Base-by-base conservation (phyloP, 2,797 vertebrate species). In the Iguana delicatissima region DNA sequence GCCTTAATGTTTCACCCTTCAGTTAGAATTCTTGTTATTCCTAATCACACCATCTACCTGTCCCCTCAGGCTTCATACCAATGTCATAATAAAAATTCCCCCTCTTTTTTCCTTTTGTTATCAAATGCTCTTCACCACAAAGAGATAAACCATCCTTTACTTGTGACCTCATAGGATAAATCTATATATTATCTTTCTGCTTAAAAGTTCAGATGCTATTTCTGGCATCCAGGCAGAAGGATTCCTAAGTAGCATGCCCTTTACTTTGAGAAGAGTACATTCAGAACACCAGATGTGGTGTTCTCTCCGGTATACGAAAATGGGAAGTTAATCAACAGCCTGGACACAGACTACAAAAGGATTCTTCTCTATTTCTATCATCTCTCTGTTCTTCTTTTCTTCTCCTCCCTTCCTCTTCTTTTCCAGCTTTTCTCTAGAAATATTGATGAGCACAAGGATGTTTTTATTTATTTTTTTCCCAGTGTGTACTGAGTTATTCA, bases 231-330 rank as follows among this genome's bases (percentile, higher is more conserved):
- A 84, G 26, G 74, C 55, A 87, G 85, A 62, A 87, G 80, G 52
- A 87, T 7, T 84, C 52, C 74, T 91, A 84, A 83, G 42, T 38
- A 87, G n/a, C 29, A 32, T 64, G 81, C 74, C 50, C 74, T 87
- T 87, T 89, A 87, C 62, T 89, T 84, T 80, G 73, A 89, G 38
- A 72, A 84, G 64, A 55, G 82, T 92, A 89, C 85, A 76, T 80
- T 89, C 80, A 87, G 74, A 88, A 62, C 87, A 88, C 76, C 87
- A 91, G 76, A 72, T n/a, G 73, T 87, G 89, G 59, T 91, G 80
- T 91, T 84, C 86, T 91, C 73, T 79, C 62, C 79, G 18, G 26
- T 88, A 77, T 77, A 91, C 26, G 24, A 52, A 88, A 84, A 80
- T 84, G 73, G 80, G 81, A 91, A 91, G 73, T 79, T 84, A 84